phyloP scores from a whole-genome alignment of 1,140 invertebrate genomes.

The Oreohelix idahoensis region DNA sequence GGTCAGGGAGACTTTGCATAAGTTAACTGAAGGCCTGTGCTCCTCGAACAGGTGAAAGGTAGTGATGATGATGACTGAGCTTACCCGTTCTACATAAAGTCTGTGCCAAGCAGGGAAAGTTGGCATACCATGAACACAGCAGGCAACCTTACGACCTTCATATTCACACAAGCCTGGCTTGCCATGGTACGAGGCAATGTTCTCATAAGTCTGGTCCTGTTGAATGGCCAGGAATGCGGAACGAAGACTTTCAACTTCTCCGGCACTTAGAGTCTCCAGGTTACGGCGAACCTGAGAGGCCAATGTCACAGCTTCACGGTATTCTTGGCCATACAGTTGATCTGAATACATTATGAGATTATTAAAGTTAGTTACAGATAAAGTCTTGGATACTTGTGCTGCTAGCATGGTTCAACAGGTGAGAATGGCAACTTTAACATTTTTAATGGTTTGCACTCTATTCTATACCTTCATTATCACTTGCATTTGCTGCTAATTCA shows the following conservation, averaged over 20 bases:
- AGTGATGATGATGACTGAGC: too few relatives aligned
- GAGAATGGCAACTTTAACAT: too few relatives aligned
- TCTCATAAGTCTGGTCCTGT: conserved; percentile 41
- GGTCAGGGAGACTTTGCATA: too few relatives aligned
- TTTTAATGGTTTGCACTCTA: too few relatives aligned
- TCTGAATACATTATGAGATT: too few relatives aligned
- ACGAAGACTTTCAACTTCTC: conserved; percentile 45
- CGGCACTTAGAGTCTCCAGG: conserved; percentile 30
- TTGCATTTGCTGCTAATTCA: too few relatives aligned
- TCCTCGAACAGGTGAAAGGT: too few relatives aligned
- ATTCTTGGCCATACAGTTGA: conserved; percentile 8
- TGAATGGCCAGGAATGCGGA: conserved; percentile 41
- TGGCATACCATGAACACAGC: conserved; percentile 47
- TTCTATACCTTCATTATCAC: too few relatives aligned
- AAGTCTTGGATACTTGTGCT: too few relatives aligned
- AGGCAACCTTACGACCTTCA: conserved; percentile 40
- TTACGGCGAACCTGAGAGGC: conserved; percentile 40
- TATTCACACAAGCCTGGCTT: conserved; percentile 45
- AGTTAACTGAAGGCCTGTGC: too few relatives aligned
- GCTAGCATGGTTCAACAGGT: too few relatives aligned
- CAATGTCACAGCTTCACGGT: conserved; percentile 25
- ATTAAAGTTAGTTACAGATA: too few relatives aligned
- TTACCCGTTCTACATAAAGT: conserved; percentile 44
- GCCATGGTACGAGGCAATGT: conserved; percentile 49
- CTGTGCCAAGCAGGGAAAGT: conserved; percentile 52